These are phyloP conservation scores for Himalopsyche kuldschensis DNA, from an alignment of 2,888 invertebrate genomes.

Conservation along the genomic window DNA sequence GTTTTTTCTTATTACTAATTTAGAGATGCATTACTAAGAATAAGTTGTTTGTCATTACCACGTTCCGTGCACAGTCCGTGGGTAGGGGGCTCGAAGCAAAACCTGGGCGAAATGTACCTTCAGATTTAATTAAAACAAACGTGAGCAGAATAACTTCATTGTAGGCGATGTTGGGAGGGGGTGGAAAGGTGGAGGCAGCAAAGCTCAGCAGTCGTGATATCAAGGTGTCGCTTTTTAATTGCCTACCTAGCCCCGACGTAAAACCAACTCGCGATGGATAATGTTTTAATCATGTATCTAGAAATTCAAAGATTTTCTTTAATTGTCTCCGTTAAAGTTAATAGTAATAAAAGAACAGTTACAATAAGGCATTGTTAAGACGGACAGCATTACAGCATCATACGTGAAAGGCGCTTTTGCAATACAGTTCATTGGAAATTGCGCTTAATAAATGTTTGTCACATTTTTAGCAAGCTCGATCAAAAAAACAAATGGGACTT, in stretches of 20 bases:
- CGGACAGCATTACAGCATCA: no score
- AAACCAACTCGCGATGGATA: not conserved
- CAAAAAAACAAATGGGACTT: no score
- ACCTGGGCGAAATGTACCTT: slow-evolving; percentile 21
- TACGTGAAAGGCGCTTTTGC: no score
- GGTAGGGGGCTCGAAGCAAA: not conserved
- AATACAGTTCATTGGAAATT: no score
- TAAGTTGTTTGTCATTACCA: no score
- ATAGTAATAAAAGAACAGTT: not conserved
- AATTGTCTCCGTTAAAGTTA: not conserved
- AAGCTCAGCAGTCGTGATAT: slow-evolving; percentile 24
- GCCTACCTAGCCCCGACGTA: not conserved
- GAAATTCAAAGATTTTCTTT: not conserved
- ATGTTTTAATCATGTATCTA: not conserved
- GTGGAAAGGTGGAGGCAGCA: not conserved
- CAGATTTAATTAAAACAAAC: slow-evolving; percentile 41
- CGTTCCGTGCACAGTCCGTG: not conserved
- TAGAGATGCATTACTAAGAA: no score
- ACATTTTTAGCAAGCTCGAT: no score
- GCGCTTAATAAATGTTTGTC: no score
- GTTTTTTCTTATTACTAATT: no score
- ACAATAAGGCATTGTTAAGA: not conserved
- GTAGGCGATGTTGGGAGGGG: slow-evolving; percentile 13
- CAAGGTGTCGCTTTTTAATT: slow-evolving; percentile 32
- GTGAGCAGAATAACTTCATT: slow-evolving; percentile 39